Conservation (phyloP, 2,888 invertebrate species). For the Reticulitermes lucifugus region DNA sequence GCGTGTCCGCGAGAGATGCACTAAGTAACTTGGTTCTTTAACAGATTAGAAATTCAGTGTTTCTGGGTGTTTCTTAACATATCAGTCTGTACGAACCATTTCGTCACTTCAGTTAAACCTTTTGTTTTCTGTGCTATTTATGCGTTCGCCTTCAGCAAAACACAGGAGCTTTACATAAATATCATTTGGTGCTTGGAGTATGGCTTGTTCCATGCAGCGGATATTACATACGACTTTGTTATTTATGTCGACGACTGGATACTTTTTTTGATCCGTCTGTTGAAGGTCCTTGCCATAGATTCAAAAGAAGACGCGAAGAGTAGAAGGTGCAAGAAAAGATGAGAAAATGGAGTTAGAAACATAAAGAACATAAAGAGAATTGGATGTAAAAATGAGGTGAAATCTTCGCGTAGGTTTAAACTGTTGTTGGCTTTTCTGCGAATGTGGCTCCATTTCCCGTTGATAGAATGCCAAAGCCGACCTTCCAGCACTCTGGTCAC, state of each 20-base stretch:
- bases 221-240: too few species aligned
- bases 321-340: neutral
- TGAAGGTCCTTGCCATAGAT: neutral
- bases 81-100: too few species aligned
- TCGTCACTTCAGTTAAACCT: too few species aligned
- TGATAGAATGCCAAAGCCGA: neutral
- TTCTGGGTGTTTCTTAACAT: too few species aligned
- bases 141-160: too few species aligned
- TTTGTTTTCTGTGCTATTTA: too few species aligned
- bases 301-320: neutral
- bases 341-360: neutral
- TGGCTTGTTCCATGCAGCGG: too few species aligned
- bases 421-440: neutral
- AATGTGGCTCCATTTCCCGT: slow-evolving; percentile 6
- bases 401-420: neutral
- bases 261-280: neutral
- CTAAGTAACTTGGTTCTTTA: too few species aligned
- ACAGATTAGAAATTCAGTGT: too few species aligned
- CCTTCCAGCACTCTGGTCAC: neutral
- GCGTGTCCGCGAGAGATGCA: too few species aligned
- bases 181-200: too few species aligned
- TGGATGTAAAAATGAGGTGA: neutral
- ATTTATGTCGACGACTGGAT: neutral
- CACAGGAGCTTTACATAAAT: too few species aligned
- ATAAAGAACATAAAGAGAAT: neutral